Percentiles rank a stretch among this genome's conserved stretches.
These are phyloP conservation scores for Neomonachus schauinslandi DNA, from an alignment of 2,113 vertebrate species.

Conservation along the genomic window DNA sequence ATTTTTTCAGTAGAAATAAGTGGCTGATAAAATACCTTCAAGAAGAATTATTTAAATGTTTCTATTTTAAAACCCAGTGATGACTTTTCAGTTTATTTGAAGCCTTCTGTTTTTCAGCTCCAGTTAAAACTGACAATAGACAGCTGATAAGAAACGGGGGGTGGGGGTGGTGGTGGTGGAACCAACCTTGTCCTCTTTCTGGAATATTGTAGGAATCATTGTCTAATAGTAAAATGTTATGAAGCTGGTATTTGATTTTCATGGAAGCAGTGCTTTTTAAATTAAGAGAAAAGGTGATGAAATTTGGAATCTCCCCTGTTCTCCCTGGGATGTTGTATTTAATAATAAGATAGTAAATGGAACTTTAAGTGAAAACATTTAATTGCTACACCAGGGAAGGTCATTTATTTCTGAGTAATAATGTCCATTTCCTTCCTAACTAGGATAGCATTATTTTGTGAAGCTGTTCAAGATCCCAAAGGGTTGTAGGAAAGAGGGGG, in stretches of 20 bases:
- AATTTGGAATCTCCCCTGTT: not conserved
- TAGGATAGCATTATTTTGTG: not conserved
- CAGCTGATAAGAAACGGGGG: not conserved
- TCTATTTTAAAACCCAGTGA: not conserved
- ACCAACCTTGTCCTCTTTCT: not conserved
- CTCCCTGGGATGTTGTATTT: not conserved
- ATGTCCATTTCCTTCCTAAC: not conserved
- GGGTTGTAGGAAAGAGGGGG: not conserved
- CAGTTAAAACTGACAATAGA: conserved; percentile 51
- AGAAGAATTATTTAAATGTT: conserved; percentile 39
- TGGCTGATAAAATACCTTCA: conserved; percentile 39
- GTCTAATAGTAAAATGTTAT: not conserved
- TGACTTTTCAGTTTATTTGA: conserved; percentile 18
- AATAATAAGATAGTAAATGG: not conserved
- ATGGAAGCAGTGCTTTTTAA: not conserved
- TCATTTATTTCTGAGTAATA: not conserved
- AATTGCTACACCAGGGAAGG: not conserved
- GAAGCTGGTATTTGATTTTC: not conserved
- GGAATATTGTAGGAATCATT: not conserved
- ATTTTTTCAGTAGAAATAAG: conserved; percentile 62
- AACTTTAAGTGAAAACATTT: not conserved
- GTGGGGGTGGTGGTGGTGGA: accelerated
- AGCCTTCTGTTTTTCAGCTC: conserved; percentile 42
- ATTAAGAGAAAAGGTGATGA: not conserved
- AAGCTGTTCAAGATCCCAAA: not conserved